Percentiles rank a stretch among this genome's conserved stretches.
Evolutionary conservation across 2,888 invertebrate genomes (phyloP).

Genomic region (Malacosoma neustria): DNA sequence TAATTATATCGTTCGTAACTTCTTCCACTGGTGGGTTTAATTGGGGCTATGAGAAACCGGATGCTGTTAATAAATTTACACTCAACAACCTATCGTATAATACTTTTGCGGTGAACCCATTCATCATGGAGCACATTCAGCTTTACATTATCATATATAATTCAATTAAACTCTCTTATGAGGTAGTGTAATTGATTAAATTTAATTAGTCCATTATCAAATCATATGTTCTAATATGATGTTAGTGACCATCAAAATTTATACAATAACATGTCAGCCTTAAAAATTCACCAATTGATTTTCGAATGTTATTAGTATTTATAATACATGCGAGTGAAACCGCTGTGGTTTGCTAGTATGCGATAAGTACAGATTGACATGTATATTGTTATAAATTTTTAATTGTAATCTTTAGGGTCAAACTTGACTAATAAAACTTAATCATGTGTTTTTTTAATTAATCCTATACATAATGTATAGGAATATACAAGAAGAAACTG

Average conservation of each 20-base stretch:
- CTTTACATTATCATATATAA: neutral
- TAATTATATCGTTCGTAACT: neutral
- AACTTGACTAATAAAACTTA: neutral
- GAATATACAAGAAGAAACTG: neutral
- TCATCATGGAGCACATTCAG: neutral
- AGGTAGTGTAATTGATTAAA: neutral
- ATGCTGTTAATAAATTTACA: conserved; percentile 31
- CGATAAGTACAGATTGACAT: too few species aligned
- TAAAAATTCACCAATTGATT: too few species aligned
- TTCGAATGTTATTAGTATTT: too few species aligned
- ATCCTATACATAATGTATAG: neutral
- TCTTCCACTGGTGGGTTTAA: conserved; percentile 11
- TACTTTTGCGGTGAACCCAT: neutral
- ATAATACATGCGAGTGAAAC: too few species aligned
- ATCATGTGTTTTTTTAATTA: neutral
- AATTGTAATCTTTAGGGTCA: too few species aligned
- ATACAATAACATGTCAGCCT: too few species aligned
- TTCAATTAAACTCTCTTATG: neutral
- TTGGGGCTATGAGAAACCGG: conserved; percentile 21
- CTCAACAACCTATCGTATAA: neutral
- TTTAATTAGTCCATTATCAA: neutral
- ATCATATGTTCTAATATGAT: too few species aligned
- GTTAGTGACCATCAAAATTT: too few species aligned
- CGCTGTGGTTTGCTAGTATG: too few species aligned
- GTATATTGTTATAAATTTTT: too few species aligned